These are phyloP conservation scores for Tapera naevia DNA, from an alignment of 2,797 vertebrate species.

Conservation along the genomic window DNA sequence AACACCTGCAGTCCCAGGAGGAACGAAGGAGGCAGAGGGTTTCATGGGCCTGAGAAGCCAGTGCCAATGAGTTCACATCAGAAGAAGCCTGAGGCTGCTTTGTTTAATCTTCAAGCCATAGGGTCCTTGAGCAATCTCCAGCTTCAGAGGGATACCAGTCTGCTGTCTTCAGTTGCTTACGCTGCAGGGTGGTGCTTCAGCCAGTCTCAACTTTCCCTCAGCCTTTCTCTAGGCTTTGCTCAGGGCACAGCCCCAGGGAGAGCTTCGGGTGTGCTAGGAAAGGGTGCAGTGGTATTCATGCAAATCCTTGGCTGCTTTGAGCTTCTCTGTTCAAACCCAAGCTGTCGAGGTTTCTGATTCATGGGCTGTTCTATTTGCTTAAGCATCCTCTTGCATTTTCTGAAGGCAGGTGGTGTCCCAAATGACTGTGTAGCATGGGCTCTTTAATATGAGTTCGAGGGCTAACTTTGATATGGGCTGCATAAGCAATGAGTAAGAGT, in stretches of 20 bases:
- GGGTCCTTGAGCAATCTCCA: background rate
- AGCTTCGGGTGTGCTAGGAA: background rate
- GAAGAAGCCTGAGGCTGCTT: background rate
- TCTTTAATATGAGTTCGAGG: background rate
- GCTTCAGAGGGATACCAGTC: background rate
- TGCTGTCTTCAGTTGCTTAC: background rate
- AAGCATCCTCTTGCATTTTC: background rate
- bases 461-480: slow-evolving; percentile 16
- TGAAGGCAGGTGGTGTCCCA: background rate
- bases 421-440: background rate
- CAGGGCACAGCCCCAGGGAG: background rate
- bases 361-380: background rate
- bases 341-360: background rate
- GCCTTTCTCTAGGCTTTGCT: background rate
- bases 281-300: background rate
- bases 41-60: background rate
- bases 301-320: background rate
- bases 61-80: background rate
- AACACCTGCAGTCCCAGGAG: background rate
- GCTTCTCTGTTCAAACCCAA: background rate
- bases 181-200: background rate
- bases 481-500: background rate
- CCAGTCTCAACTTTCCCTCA: background rate
- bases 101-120: fast-evolving
- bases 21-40: background rate